Evolutionary conservation across 2,797 vertebrate genomes (phyloP).

Genomic region (Erithacus rubecula): DNA sequence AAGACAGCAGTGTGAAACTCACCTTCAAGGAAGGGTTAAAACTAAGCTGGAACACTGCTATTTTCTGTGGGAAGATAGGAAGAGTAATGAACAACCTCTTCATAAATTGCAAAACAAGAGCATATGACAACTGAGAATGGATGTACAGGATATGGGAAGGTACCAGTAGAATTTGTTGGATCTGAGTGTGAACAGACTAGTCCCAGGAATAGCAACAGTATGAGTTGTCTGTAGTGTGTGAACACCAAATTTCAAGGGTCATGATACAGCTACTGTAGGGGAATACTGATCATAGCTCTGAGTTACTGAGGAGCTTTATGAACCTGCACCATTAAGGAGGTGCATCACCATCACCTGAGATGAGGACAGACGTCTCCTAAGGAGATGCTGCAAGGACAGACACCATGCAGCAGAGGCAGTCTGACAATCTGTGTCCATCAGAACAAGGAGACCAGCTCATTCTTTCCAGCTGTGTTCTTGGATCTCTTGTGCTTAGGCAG

Average conservation of each 20-base stretch:
- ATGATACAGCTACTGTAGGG: background rate
- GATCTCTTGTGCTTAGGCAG: background rate
- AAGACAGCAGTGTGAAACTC: background rate
- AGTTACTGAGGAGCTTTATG: background rate
- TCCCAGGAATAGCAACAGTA: background rate
- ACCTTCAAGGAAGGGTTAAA: background rate
- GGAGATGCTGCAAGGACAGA: background rate
- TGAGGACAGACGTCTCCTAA: background rate
- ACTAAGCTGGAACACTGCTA: background rate
- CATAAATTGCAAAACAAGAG: background rate
- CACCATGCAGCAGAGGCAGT: background rate
- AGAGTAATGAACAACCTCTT: background rate
- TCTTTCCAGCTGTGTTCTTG: background rate
- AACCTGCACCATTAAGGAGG: background rate
- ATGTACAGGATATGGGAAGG: background rate
- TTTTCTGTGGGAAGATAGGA: fast-evolving
- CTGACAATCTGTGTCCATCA: background rate
- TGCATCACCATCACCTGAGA: background rate
- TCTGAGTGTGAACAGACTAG: background rate
- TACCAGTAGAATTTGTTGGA: background rate
- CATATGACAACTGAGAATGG: background rate
- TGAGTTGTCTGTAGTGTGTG: background rate
- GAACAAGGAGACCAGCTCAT: background rate
- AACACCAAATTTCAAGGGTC: background rate
- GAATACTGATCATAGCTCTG: background rate